These are phyloP conservation scores for Petromus typicus DNA, from an alignment of 2,113 vertebrate genomes.

Conservation along the genomic window DNA sequence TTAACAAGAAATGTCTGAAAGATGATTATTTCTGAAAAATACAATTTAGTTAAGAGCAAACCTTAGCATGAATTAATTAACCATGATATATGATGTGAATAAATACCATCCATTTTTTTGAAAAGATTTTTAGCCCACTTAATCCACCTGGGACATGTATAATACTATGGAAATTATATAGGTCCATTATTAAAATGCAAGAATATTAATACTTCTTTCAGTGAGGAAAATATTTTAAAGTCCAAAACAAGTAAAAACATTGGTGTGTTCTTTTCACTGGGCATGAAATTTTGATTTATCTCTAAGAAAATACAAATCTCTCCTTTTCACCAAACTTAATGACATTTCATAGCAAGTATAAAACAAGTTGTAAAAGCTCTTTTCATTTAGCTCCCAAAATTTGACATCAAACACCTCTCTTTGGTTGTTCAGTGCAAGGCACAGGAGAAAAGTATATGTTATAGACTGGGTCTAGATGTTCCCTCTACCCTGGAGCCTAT, in stretches of 20 bases:
- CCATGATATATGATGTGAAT: not conserved
- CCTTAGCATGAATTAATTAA: slow-evolving; percentile 39
- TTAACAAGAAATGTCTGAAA: slow-evolving; percentile 44
- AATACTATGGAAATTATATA: not conserved
- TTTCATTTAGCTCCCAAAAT: not conserved
- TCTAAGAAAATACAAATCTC: not conserved
- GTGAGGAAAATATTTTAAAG: not conserved
- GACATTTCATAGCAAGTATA: not conserved
- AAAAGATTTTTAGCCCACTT: not conserved
- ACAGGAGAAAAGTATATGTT: not conserved
- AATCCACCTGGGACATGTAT: not conserved
- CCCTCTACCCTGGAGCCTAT: too few species aligned
- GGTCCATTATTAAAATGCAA: not conserved
- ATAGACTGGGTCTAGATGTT: too few species aligned
- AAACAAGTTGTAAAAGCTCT: not conserved
- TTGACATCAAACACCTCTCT: not conserved
- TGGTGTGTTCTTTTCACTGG: not conserved
- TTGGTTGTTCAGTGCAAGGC: not conserved
- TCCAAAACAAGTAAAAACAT: not conserved
- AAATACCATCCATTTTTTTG: slow-evolving; percentile 15
- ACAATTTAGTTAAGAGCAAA: slow-evolving; percentile 31
- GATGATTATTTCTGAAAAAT: slow-evolving; percentile 33
- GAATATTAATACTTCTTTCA: slow-evolving; percentile 21
- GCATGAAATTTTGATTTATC: not conserved
- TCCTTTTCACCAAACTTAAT: not conserved